phyloP scores from a whole-genome alignment of 2,888 invertebrate species.

The Falcaria lacertinaria region DNA sequence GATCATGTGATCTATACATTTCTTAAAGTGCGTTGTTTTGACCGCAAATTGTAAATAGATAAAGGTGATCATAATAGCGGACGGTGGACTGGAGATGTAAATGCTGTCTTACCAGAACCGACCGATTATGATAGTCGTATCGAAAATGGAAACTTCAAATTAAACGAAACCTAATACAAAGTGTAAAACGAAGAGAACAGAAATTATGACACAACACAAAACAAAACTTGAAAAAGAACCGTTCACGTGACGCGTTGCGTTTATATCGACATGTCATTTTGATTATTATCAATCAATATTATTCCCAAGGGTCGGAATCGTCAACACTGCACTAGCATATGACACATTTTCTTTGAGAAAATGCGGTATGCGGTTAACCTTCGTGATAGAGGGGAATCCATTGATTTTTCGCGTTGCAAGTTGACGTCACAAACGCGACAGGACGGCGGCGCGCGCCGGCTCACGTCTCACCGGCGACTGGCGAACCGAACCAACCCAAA shows the following conservation, averaged over 20 bases:
- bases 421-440: conserved; percentile 68
- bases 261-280: conserved; percentile 36
- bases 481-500: conserved; percentile 36
- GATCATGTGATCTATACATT: no score
- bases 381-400: conserved; percentile 59
- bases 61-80: no score
- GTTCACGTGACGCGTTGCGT: conserved; percentile 58
- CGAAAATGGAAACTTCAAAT: conserved; percentile 12
- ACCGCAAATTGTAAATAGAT: no score
- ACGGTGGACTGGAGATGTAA: no score
- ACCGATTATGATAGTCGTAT: neutral
- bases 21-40: no score
- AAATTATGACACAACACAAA: conserved; percentile 69
- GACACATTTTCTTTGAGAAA: conserved; percentile 70
- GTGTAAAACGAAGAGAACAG: conserved; percentile 33
- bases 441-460: conserved; percentile 69
- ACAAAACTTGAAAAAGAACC: conserved; percentile 63
- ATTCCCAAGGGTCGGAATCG: conserved; percentile 28
- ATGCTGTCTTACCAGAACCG: no score
- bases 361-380: conserved; percentile 78
- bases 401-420: conserved; percentile 74
- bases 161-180: conserved; percentile 9
- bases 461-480: conserved; percentile 71
- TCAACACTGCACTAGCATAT: conserved; percentile 71
- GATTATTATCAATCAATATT: conserved; percentile 30